A percentile compares a stretch with the other conserved stretches of the same genome.
Evolutionary conservation across 1,140 invertebrate species (phyloP).

Genomic region (Drosophila repletoides): DNA sequence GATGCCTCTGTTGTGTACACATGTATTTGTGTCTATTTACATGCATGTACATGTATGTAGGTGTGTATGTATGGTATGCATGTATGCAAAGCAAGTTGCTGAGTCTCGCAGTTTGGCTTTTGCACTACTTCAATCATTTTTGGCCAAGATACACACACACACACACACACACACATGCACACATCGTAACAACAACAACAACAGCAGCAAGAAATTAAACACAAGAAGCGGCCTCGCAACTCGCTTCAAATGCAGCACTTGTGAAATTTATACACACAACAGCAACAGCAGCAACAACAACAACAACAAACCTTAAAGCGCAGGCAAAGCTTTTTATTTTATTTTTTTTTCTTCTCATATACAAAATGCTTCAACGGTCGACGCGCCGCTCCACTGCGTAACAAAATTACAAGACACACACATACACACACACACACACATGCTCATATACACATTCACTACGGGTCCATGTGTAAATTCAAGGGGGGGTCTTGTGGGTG

Average conservation of each 20-base stretch:
- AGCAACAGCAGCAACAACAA: slow-evolving; percentile 19
- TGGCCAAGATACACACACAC: slow-evolving; percentile 22
- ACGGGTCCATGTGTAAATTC: slow-evolving; percentile 6
- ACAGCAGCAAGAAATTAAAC: slow-evolving; percentile 3
- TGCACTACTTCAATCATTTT: slow-evolving; percentile 34
- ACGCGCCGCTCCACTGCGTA: slow-evolving; percentile 70
- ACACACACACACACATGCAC: neutral
- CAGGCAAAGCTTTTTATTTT: slow-evolving; percentile 59
- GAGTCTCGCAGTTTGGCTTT: slow-evolving; percentile 33
- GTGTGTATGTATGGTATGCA: neutral
- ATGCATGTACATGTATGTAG: neutral
- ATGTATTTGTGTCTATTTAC: neutral
- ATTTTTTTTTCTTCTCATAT: slow-evolving; percentile 34
- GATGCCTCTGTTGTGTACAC: neutral
- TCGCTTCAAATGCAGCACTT: slow-evolving; percentile 55
- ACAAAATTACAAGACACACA: slow-evolving; percentile 65
- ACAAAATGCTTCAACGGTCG: slow-evolving; percentile 50
- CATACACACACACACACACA: slow-evolving; percentile 12
- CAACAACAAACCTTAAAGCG: slow-evolving; percentile 44
- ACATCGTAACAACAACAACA: slow-evolving; percentile 21
- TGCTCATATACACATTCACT: slow-evolving; percentile 6
- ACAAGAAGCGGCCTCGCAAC: slow-evolving; percentile 25
- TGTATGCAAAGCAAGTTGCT: slow-evolving; percentile 33
- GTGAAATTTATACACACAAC: slow-evolving; percentile 51
- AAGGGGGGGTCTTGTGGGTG: neutral